These are phyloP conservation scores for Calidris pygmaea DNA, from an alignment of 2,113 vertebrate genomes.

Conservation along the genomic window DNA sequence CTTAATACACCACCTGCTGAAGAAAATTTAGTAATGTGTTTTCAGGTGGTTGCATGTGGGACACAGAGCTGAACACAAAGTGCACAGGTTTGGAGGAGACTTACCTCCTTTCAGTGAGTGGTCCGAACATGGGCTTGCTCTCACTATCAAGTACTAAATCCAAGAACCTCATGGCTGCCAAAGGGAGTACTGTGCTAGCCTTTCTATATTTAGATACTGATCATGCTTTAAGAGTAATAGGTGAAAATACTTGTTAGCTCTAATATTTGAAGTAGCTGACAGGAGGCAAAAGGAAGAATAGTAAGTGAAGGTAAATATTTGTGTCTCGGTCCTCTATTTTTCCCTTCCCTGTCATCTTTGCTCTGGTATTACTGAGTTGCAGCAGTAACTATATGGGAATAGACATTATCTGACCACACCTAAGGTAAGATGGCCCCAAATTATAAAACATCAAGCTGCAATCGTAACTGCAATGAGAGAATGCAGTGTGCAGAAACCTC, in stretches of 20 bases:
- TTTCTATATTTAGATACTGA: not conserved
- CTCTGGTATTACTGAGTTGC: not conserved
- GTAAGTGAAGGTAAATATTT: not conserved
- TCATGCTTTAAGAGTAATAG: not conserved
- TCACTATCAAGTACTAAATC: not conserved
- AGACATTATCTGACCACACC: not conserved
- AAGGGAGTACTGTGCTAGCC: not conserved
- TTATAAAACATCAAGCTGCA: not conserved
- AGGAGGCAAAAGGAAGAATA: not conserved
- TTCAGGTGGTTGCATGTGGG: not conserved
- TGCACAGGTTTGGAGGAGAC: not conserved
- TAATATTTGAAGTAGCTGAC: not conserved
- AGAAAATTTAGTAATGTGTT: not conserved
- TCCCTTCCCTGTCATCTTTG: not conserved
- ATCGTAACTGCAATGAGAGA: not conserved
- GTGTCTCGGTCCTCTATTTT: fast-evolving
- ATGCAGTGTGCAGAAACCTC: not conserved
- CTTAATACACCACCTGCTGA: not conserved
- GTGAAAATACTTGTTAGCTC: not conserved
- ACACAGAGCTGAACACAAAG: no score
- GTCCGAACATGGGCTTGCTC: not conserved
- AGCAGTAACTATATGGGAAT: not conserved
- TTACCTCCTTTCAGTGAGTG: no score
- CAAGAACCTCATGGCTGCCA: not conserved
- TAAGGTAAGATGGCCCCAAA: not conserved